Evolutionary conservation across 2,113 vertebrate species (phyloP).

Genomic region (Corythornis vintsioides): DNA sequence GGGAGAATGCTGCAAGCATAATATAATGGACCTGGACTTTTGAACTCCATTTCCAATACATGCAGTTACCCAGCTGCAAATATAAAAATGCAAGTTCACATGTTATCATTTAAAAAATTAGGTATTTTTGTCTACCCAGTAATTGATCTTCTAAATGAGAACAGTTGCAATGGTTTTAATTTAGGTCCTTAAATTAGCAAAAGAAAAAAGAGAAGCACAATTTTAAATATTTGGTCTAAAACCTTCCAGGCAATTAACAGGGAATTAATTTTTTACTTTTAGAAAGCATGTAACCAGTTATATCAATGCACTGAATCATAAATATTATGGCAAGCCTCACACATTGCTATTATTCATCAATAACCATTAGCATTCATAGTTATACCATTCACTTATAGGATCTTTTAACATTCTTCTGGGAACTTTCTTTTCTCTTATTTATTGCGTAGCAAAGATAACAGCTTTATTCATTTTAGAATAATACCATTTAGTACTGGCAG

Average conservation of each 20-base stretch:
- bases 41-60: not conserved
- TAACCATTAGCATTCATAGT: not conserved
- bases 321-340: not conserved
- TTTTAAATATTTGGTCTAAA: not conserved
- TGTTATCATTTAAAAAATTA: not conserved
- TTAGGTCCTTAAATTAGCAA: not conserved
- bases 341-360: not conserved
- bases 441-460: not conserved
- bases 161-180: not conserved
- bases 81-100: not conserved
- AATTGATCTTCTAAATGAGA: not conserved
- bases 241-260: not conserved
- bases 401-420: not conserved
- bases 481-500: not conserved
- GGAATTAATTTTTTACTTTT: not conserved
- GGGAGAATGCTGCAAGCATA: not conserved
- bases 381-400: not conserved
- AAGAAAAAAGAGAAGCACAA: not conserved
- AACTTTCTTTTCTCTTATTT: not conserved
- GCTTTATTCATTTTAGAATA: not conserved
- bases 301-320: not conserved
- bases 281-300: not conserved
- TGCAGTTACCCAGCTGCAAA: not conserved
- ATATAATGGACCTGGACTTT: not conserved
- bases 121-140: not conserved